These are phyloP conservation scores for Pandion haliaetus DNA, from an alignment of 2,113 vertebrate genomes.

Conservation along the genomic window DNA sequence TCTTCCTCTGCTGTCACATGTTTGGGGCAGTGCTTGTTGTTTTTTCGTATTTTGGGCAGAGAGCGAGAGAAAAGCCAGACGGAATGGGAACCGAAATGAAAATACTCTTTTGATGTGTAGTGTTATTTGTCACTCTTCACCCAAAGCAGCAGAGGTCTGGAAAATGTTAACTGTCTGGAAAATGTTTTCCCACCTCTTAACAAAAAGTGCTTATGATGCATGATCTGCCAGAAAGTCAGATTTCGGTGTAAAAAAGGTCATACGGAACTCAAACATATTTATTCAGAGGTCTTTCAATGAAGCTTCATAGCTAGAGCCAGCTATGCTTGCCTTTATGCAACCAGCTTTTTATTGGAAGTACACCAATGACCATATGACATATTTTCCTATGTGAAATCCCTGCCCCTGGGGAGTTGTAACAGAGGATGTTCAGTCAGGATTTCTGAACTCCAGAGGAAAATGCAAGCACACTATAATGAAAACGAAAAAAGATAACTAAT, in stretches of 20 bases:
- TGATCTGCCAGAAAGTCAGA: background rate
- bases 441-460: background rate
- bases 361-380: background rate
- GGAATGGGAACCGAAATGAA: background rate
- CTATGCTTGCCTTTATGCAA: background rate
- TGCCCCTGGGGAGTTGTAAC: background rate
- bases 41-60: background rate
- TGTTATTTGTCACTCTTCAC: conserved; percentile 30
- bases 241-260: background rate
- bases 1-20: background rate
- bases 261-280: background rate
- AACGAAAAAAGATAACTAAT: background rate
- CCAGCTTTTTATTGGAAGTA: background rate
- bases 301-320: background rate
- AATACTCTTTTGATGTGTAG: background rate
- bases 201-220: conserved; percentile 7
- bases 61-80: background rate
- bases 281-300: background rate
- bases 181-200: conserved; percentile 15
- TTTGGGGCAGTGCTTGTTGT: background rate
- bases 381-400: background rate
- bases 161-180: conserved; percentile 36
- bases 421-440: background rate
- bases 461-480: background rate
- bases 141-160: conserved; percentile 16